Base-by-base conservation (phyloP, 2,113 vertebrate species). In the Raja brachyura region DNA sequence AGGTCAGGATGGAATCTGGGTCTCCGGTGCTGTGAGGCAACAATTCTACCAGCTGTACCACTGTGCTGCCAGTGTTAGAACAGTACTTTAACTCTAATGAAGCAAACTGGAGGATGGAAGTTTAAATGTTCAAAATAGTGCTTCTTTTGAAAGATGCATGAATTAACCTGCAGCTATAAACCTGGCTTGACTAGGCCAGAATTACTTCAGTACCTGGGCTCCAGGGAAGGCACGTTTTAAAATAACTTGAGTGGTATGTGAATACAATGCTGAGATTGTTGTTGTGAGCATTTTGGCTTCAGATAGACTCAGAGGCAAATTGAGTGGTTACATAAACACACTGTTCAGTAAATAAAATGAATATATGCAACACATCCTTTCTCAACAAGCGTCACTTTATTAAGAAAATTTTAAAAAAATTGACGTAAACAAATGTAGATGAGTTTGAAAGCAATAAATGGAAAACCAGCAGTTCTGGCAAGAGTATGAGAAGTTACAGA, bases 361-460 rank as follows among this genome's bases (percentile, higher is more conserved):
- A 48, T 54, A 54, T 92, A 14, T 74, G 20, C 59, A 61, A 66
- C 20, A 48, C 33, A 48, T 66, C 22, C 31, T 90, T 70, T 70
- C 61, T 90, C n/a, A 86, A 86, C 66, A 9, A 18, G 88, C 66
- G 25, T 20, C 20, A 39, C 8, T 22, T 39, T 70, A 73, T 39
- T 70, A 4, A 74, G 25, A 6, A 70, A 48, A 54, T 73, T n/a
- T n/a, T n/a, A n/a, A n/a, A n/a, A 90, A 90, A 90, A 48, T 90
- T 90, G 22, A 20, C 11, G 11, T 74, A 92, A 90, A 33, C 86
- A 68, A 92, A 74, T 90, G 18, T 86, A 61, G 83, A 63, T 88
- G 85, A 61, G 33, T 92, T 92, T 92, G 33, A 31, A 88, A 31
- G 61, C 13, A 7, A 59, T 86, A 61, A 92, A 74, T 92, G 22